These are phyloP conservation scores for Valencia hispanica DNA, from an alignment of 2,797 vertebrate genomes.

Conservation along the genomic window DNA sequence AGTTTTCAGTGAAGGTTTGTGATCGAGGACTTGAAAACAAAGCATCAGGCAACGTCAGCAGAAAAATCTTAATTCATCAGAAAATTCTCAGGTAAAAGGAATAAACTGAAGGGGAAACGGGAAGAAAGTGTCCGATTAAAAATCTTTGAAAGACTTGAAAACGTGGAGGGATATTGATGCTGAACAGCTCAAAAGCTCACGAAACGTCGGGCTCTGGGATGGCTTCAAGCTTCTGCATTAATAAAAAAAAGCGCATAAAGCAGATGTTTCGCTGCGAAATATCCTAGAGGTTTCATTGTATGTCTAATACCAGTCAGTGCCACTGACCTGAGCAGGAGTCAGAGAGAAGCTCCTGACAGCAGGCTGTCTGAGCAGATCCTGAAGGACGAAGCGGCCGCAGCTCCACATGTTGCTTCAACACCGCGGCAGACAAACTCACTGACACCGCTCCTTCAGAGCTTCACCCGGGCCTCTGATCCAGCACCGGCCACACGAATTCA, in stretches of 20 bases:
- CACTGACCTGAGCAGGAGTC: conserved; percentile 65
- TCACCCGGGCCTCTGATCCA: fast-evolving
- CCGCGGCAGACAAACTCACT: fast-evolving
- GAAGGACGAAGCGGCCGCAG: conserved; percentile 73
- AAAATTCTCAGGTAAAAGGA: background rate
- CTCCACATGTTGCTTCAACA: conserved; percentile 70
- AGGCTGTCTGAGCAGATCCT: conserved; percentile 52
- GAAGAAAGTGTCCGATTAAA: background rate
- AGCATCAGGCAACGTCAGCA: too few species aligned
- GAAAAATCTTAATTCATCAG: background rate
- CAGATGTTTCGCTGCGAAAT: too few species aligned
- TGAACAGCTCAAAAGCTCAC: too few species aligned
- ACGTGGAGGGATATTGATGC: background rate
- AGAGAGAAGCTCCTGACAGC: conserved; percentile 61
- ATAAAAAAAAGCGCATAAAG: too few species aligned
- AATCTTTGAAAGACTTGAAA: too few species aligned
- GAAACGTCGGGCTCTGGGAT: too few species aligned
- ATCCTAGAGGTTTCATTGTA: background rate
- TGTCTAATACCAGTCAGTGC: background rate
- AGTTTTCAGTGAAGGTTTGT: too few species aligned
- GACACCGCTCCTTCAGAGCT: background rate
- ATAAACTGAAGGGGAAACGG: background rate
- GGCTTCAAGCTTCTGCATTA: too few species aligned
- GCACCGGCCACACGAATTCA: background rate
- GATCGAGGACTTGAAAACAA: too few species aligned